Conservation (phyloP, 1,140 invertebrate species). For the Triops cancriformis region DNA sequence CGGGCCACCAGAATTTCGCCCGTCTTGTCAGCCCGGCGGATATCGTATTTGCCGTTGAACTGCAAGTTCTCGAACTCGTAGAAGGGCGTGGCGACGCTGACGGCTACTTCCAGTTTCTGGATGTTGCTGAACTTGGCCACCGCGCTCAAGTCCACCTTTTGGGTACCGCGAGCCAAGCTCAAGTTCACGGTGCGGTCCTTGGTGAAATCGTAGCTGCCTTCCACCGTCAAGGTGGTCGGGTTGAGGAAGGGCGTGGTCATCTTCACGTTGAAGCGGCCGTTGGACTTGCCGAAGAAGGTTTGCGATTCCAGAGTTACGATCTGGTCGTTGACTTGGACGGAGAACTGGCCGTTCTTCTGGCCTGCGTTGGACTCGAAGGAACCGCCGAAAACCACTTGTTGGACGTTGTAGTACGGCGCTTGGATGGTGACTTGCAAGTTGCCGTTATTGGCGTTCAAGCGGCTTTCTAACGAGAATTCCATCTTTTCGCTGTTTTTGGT, state of each 20-base stretch:
- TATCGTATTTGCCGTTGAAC: slow-evolving; percentile 20
- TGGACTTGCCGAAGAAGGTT: background rate
- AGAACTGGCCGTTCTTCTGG: background rate
- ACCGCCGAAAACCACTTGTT: background rate
- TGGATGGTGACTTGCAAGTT: background rate
- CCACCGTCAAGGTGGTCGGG: background rate
- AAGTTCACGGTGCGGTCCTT: background rate
- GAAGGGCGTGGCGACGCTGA: slow-evolving; percentile 31
- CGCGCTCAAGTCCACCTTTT: background rate
- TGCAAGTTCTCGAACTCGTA: background rate
- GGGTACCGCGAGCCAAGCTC: background rate
- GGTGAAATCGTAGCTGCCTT: slow-evolving; percentile 18
- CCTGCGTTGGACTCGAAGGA: background rate
- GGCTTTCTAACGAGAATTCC: slow-evolving; percentile 19
- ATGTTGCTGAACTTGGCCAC: slow-evolving; percentile 1
- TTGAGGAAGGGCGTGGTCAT: slow-evolving; percentile 11
- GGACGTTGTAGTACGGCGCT: background rate
- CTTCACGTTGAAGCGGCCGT: background rate
- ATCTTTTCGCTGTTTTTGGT: slow-evolving; percentile 20
- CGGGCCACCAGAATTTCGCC: background rate
- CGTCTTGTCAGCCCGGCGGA: slow-evolving; percentile 13
- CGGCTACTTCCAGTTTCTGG: slow-evolving; percentile 19
- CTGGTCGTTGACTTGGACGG: slow-evolving; percentile 1
- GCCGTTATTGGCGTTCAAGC: background rate
- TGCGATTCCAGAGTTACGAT: background rate